Base-by-base conservation (phyloP, 2,888 invertebrate genomes). In the Anticlea derivata region DNA sequence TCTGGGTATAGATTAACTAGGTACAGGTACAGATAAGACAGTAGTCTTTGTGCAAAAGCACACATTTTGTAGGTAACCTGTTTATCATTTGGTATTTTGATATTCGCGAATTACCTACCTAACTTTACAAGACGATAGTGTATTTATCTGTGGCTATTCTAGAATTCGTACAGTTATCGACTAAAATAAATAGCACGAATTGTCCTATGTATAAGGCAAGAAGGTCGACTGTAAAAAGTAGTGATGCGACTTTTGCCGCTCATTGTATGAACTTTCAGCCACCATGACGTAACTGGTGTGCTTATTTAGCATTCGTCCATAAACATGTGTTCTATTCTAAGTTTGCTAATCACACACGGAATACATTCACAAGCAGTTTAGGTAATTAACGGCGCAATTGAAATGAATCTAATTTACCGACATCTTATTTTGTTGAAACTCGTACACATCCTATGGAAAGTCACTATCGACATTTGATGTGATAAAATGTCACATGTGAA, bases 201-300 rank as follows among this genome's bases (percentile, higher is more conserved):
- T 2, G n/a, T n/a, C 24, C n/a, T 1, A 6, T 1, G n/a, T 17
- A 17, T 17, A n/a, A n/a, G 33, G 4, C 12, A 12, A 3, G 12
- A 35, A 37, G 24, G 1, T 34, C 11, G 23, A 12, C 12, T 20
- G 20, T 20, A n/a, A n/a, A n/a, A 11, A 24, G 37, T 26, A n/a
- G 13, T 38, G 13, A 23, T 17, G 17, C 7, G 7, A 29, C 17
- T 52, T 50, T 23, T 38, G 43, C 24, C 8, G 49, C 20, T 12
- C 30, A 33, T 38, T 52, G 38, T 30, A 27, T 47, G 44, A 31
- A 50, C 43, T 47, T 43, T 59, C 35, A 33, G 38, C 44, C 35
- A 31, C 39, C 45, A 30, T 41, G 54, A 54, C 55, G 45, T 53
- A 48, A 38, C 27, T 29, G 22, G 31, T 41, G 49, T 54, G 39